Evolutionary conservation across 2,113 vertebrate species (phyloP).

Genomic region (Pseudorasbora parva): DNA sequence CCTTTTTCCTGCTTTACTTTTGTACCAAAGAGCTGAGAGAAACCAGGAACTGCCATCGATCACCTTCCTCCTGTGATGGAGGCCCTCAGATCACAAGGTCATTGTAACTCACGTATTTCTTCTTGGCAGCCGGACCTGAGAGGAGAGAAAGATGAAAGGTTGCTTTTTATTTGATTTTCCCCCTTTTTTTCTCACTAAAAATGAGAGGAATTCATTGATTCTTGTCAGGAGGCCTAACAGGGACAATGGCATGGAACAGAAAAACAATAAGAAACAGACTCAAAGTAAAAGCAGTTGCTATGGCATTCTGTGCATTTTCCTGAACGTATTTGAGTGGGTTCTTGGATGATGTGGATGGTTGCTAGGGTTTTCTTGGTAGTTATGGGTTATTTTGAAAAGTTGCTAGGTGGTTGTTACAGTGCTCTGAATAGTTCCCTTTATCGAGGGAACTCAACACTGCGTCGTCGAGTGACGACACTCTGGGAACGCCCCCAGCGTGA

Average conservation of each 20-base stretch:
- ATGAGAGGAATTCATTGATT: not conserved
- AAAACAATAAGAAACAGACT: slow-evolving; percentile 6
- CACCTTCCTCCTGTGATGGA: slow-evolving; percentile 66
- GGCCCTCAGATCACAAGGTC: slow-evolving; percentile 88
- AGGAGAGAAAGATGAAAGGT: slow-evolving; percentile 29
- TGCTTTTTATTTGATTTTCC: not conserved
- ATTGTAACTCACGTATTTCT: slow-evolving; percentile 94
- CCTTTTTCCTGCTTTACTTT: slow-evolving; percentile 38
- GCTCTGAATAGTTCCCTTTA: no score
- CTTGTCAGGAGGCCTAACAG: not conserved
- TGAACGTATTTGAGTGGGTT: no score
- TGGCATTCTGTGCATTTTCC: no score
- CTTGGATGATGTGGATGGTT: no score
- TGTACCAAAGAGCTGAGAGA: slow-evolving; percentile 43
- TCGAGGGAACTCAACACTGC: no score
- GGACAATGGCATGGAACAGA: not conserved
- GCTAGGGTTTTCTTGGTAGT: no score
- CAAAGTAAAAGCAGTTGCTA: not conserved
- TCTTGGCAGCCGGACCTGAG: slow-evolving; percentile 91
- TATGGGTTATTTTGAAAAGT: no score
- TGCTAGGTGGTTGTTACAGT: no score
- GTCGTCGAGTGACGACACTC: no score
- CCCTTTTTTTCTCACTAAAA: not conserved
- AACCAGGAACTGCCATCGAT: slow-evolving; percentile 61
- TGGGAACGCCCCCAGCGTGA: no score